These are phyloP conservation scores for Macroramphosus scolopax DNA, from an alignment of 2,797 vertebrate genomes.

Conservation along the genomic window DNA sequence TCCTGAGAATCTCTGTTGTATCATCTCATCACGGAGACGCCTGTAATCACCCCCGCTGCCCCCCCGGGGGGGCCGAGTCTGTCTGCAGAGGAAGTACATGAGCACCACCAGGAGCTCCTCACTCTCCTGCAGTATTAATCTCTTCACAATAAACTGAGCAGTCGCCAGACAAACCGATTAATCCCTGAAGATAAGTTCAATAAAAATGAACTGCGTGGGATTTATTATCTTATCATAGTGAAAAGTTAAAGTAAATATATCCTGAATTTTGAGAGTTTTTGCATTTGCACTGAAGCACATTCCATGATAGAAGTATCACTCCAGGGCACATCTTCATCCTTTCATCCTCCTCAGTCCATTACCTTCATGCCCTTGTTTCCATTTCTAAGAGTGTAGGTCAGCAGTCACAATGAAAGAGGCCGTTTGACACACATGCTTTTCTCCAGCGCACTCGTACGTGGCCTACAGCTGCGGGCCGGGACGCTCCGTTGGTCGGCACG, in stretches of 20 bases:
- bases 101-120: conserved; percentile 16
- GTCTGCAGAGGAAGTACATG: conserved; percentile 61
- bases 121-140: no score
- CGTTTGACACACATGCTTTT: conserved; percentile 58
- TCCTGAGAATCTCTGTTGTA: conserved; percentile 36
- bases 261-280: neutral
- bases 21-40: conserved; percentile 64
- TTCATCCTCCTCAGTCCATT: conserved; percentile 36
- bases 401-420: conserved; percentile 44
- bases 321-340: conserved; percentile 29
- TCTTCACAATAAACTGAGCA: neutral
- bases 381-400: conserved; percentile 44
- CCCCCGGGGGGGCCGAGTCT: conserved; percentile 42
- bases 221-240: no score
- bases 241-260: no score
- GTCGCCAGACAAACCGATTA: no score
- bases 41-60: conserved; percentile 56
- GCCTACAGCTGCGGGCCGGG: conserved; percentile 66
- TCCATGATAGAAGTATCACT: conserved; percentile 14
- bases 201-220: no score
- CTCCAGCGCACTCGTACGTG: conserved; percentile 32
- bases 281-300: conserved; percentile 1
- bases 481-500: conserved; percentile 31
- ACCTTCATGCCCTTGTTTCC: conserved; percentile 25
- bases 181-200: no score